Evolutionary conservation across 2,113 vertebrate genomes (phyloP), one percentile per base, ranked within the genome.

Genomic region (Pachyramphus minor): DNA sequence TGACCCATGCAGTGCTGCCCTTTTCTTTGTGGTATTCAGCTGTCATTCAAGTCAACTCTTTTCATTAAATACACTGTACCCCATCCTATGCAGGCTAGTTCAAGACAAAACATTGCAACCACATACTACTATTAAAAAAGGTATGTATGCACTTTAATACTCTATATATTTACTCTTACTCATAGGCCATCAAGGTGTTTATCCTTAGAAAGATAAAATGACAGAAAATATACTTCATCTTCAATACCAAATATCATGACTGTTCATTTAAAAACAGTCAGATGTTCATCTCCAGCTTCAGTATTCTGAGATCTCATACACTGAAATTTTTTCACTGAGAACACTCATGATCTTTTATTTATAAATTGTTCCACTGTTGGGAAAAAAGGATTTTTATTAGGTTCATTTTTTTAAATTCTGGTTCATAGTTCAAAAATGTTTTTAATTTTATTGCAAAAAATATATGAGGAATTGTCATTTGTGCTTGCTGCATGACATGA

Each of bases 21-120:
- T 98, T 98, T 98, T 97, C 98, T 98, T 96, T 97, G 93, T 92
- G 93, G 96, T 97, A 98, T 98, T 98, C 97, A 98, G 97, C 98
- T 98, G 98, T 98, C 98, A 98, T 97, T 98, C 98, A 99, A 98
- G 94, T 77, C 89, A 84, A 92, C 77, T 68, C 77, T 97, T 98
- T 98, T 98, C 98, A 98, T 98, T 98, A 98, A 98, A 98, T 97
- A 98, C 96, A 97, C 95, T 98, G 85, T 94, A 96, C 86, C 80
- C 79, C 60, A 82, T 82, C 87, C 69, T 69, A 87, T 47, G 68
- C 72, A 94, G 55, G 27, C 35, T 60, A 69, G 77, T 64, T 78
- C 73, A 82, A 95, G 83, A 88, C 63, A 95, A 85, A 88, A 85
- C 31, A 78, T 78, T 75, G 67, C 21, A 86, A 74, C 33, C 66